Evolutionary conservation across 2,113 vertebrate species (phyloP).

Genomic region (Zapus hudsonius): DNA sequence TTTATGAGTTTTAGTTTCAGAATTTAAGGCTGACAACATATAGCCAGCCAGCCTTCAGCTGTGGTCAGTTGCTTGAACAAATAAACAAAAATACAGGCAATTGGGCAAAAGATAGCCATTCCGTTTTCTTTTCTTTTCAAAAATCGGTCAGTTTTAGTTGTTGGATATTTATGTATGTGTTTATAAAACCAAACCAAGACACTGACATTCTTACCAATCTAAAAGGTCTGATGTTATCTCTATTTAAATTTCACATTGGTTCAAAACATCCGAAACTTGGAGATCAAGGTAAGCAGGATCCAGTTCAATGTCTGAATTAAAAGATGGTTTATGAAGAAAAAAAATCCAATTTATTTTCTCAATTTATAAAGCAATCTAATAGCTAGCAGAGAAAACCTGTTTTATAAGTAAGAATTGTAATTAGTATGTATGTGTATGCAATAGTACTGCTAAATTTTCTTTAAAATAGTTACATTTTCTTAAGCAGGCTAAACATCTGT

Average conservation of each 20-base stretch:
- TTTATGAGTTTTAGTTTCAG: not conserved
- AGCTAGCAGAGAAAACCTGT: conserved; percentile 55
- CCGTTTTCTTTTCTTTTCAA: no score
- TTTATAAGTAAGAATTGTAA: conserved; percentile 66
- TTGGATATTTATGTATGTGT: not conserved
- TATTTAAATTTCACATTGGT: not conserved
- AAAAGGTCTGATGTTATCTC: not conserved
- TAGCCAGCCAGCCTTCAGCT: not conserved
- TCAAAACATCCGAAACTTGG: not conserved
- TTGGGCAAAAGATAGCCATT: not conserved
- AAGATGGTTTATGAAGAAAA: conserved; percentile 44
- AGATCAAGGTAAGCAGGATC: conserved; percentile 35
- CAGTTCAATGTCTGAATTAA: not conserved
- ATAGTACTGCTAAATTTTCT: conserved; percentile 49
- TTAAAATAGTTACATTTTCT: conserved; percentile 61
- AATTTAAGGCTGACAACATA: not conserved
- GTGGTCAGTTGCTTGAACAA: conserved; percentile 10
- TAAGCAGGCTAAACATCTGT: conserved; percentile 60
- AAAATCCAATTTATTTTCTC: conserved; percentile 59
- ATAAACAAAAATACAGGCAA: conserved; percentile 6
- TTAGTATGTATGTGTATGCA: conserved; percentile 62
- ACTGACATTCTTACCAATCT: not conserved
- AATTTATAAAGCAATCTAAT: conserved; percentile 58
- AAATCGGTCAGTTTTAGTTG: not conserved
- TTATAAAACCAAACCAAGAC: conserved; percentile 9